These are phyloP conservation scores for Syndactyla subalaris DNA, from an alignment of 2,797 vertebrate genomes.

Conservation along the genomic window DNA sequence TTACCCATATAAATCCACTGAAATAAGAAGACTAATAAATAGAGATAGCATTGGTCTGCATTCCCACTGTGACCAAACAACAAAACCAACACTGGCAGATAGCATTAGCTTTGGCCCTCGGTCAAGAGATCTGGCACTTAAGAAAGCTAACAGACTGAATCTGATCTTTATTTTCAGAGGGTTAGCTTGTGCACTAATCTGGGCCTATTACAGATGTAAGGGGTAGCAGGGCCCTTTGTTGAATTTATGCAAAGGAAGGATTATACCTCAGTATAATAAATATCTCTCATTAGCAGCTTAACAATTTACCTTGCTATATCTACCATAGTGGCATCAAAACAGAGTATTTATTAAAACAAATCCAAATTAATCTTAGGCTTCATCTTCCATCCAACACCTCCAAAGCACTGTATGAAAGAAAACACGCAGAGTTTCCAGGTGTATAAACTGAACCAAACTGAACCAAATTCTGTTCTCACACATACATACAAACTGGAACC, in stretches of 20 bases:
- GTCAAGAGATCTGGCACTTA: neutral
- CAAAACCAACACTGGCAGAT: neutral
- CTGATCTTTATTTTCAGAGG: neutral
- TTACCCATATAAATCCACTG: neutral
- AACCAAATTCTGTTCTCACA: neutral
- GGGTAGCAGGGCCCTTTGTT: neutral
- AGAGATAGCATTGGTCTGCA: neutral
- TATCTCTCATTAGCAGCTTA: neutral
- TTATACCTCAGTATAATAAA: neutral
- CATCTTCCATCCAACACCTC: neutral
- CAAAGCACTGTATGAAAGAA: neutral
- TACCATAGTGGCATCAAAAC: neutral
- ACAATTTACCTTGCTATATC: neutral
- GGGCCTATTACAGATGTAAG: neutral
- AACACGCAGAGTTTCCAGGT: neutral
- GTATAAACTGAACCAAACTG: neutral
- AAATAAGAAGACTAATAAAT: neutral
- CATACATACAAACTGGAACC: neutral
- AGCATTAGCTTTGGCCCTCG: neutral
- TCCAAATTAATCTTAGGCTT: neutral
- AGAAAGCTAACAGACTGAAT: neutral
- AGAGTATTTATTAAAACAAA: neutral
- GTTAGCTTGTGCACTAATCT: neutral
- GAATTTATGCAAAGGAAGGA: neutral
- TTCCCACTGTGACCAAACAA: neutral